These are phyloP conservation scores for Psococerastis gibbosa DNA, from an alignment of 2,888 invertebrate species.

Conservation along the genomic window DNA sequence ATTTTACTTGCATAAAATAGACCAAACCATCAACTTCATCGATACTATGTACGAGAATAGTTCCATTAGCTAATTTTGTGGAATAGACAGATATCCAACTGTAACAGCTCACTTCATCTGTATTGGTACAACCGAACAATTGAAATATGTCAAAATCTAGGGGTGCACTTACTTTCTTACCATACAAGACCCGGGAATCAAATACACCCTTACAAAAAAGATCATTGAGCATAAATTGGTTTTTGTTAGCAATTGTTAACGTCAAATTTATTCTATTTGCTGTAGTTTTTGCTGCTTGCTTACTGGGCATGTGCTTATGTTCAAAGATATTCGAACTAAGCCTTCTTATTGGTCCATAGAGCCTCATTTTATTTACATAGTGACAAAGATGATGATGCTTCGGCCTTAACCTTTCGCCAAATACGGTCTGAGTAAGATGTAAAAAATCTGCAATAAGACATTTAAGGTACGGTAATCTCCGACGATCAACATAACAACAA, in stretches of 20 bases:
- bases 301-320: neutral
- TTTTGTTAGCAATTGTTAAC: neutral
- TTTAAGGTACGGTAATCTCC: neutral
- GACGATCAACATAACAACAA: neutral
- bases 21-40: no score
- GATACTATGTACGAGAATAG: no score
- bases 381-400: neutral
- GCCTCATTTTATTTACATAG: neutral
- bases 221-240: neutral
- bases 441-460: neutral
- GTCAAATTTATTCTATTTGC: neutral
- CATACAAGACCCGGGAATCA: no score
- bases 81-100: no score
- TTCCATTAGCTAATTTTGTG: no score
- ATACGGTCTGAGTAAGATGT: neutral
- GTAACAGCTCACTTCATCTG: no score
- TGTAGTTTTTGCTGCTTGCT: neutral
- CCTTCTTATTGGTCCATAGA: neutral
- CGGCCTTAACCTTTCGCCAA: neutral
- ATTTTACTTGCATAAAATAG: no score
- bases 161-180: no score
- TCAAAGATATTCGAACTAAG: neutral
- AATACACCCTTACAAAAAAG: no score
- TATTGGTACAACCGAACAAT: no score
- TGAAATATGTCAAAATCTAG: no score